Conservation (phyloP, 1,140 invertebrate genomes). For the Camponotus floridanus region DNA sequence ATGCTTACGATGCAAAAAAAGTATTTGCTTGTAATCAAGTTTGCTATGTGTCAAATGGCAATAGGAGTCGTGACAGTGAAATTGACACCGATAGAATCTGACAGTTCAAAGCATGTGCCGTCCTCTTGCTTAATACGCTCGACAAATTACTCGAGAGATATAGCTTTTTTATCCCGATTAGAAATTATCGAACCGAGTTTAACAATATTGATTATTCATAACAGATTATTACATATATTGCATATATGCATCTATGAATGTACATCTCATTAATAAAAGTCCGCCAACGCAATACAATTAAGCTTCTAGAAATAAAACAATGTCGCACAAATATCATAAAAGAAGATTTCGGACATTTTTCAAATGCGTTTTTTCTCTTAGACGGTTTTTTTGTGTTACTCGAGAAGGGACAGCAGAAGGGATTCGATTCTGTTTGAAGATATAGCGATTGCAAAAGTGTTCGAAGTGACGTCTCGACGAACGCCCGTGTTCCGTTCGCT, state of each 20-base stretch:
- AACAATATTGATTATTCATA: constrained; percentile 35
- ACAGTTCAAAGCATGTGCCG: background rate
- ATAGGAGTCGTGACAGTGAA: constrained; percentile 34
- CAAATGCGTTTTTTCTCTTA: background rate
- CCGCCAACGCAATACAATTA: background rate
- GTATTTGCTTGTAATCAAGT: constrained; percentile 35
- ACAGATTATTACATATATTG: background rate
- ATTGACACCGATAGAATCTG: constrained; percentile 35
- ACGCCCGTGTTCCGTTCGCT: constrained; percentile 13
- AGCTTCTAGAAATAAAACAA: background rate
- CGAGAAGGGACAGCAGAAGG: background rate
- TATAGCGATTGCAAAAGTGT: constrained; percentile 56
- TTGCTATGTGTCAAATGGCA: constrained; percentile 4
- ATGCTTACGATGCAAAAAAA: constrained; percentile 44
- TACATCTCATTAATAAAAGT: constrained; percentile 5
- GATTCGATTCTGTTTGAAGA: constrained; percentile 14
- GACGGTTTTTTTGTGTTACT: background rate
- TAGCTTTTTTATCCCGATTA: constrained; percentile 4
- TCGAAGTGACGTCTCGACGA: constrained; percentile 57
- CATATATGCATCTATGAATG: background rate
- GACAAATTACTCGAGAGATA: constrained; percentile 8
- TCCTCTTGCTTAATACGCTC: background rate
- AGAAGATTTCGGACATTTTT: background rate
- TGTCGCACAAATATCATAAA: background rate
- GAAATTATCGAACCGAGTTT: constrained; percentile 16